Percentiles rank a stretch among this genome's conserved stretches.
phyloP scores from a whole-genome alignment of 2,888 invertebrate genomes.

The Lampropteryx suffumata region DNA sequence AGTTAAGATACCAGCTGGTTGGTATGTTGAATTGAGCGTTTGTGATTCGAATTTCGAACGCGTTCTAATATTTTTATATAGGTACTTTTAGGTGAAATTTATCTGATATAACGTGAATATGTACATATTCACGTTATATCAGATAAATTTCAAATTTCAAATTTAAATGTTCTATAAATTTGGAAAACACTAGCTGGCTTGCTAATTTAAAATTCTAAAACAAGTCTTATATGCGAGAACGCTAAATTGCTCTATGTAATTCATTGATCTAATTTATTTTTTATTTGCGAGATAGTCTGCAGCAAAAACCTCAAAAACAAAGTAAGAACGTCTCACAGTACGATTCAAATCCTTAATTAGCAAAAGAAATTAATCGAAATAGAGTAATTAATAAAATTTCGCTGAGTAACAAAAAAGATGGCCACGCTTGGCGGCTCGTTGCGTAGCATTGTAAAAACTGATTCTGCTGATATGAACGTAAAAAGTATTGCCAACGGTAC shows the following conservation, averaged over 20 bases:
- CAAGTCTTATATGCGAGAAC: too few species aligned
- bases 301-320: too few species aligned
- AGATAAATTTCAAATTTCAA: not conserved
- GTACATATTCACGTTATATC: not conserved
- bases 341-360: slow-evolving; percentile 47
- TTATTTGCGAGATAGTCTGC: too few species aligned
- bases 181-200: too few species aligned
- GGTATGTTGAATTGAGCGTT: too few species aligned
- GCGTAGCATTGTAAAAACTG: slow-evolving; percentile 38
- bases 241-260: too few species aligned
- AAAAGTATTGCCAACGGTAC: slow-evolving; percentile 38
- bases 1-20: not conserved
- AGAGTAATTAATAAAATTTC: slow-evolving; percentile 62
- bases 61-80: too few species aligned
- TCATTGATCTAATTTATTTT: too few species aligned
- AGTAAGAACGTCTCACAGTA: slow-evolving; percentile 31
- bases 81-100: too few species aligned
- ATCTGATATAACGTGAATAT: too few species aligned
- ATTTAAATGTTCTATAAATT: too few species aligned
- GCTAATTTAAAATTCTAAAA: too few species aligned
- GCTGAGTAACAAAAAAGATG: slow-evolving; percentile 39
- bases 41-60: slow-evolving; percentile 1
- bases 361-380: slow-evolving; percentile 53
- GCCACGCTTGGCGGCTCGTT: slow-evolving; percentile 37
- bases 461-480: slow-evolving; percentile 44